Conservation (phyloP, 2,888 invertebrate genomes). For the Acrobasis consociella region DNA sequence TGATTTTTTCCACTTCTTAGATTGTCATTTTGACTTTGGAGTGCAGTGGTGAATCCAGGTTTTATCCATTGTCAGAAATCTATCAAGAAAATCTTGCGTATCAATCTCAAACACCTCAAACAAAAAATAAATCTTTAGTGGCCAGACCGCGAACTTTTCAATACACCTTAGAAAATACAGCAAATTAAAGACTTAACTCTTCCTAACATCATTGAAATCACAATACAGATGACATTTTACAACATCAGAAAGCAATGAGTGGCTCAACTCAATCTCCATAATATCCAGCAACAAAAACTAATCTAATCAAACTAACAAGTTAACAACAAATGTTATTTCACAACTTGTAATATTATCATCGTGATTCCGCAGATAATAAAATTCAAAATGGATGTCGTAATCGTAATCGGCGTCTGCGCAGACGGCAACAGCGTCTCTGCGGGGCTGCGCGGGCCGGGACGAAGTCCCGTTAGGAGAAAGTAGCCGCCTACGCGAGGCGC, state of each 20-base stretch:
- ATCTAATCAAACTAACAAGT: conserved; percentile 39
- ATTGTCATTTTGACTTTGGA: no score
- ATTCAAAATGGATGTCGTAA: conserved; percentile 71
- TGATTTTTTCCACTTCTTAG: no score
- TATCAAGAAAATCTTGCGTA: no score
- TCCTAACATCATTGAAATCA: not conserved
- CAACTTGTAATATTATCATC: conserved; percentile 54
- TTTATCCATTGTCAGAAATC: no score
- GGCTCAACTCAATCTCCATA: conserved; percentile 22
- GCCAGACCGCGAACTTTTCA: no score
- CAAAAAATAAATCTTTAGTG: no score
- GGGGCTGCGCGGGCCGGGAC: conserved; percentile 44
- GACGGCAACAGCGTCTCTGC: conserved; percentile 40
- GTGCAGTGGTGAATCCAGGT: no score
- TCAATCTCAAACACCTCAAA: not conserved
- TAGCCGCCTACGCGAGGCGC: conserved; percentile 73
- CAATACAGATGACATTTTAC: not conserved
- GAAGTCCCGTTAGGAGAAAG: conserved; percentile 81
- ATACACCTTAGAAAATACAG: no score
- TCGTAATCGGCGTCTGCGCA: conserved; percentile 55
- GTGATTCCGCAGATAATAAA: conserved; percentile 64
- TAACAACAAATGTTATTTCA: conserved; percentile 51
- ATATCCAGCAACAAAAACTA: conserved; percentile 33
- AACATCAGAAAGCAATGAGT: not conserved
- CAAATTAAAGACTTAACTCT: no score